Conservation (phyloP, 2,888 invertebrate genomes). For the Nezara viridula region DNA sequence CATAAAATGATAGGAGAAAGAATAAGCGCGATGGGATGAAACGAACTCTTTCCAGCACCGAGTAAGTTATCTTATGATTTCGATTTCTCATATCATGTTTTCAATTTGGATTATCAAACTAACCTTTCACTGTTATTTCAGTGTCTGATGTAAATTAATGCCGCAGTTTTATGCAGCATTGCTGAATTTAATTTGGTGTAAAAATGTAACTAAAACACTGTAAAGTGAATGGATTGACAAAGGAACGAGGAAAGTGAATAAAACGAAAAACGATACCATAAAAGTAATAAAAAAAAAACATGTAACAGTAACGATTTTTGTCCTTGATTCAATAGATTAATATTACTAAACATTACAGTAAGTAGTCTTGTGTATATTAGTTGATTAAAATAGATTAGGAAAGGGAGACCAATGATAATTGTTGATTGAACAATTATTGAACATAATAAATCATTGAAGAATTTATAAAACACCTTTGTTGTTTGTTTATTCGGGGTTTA, state of each 20-base stretch:
- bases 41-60: background rate
- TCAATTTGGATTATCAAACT: background rate
- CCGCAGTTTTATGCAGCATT: conserved; percentile 21
- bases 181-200: background rate
- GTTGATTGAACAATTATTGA: too few species aligned
- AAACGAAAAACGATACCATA: conserved; percentile 23
- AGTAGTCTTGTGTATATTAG: too few species aligned
- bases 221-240: background rate
- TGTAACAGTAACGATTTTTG: background rate
- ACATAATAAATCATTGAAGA: too few species aligned
- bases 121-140: background rate
- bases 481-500: too few species aligned
- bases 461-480: too few species aligned
- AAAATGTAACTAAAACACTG: conserved; percentile 11
- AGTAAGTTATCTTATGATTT: background rate
- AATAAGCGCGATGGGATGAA: conserved; percentile 31
- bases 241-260: conserved; percentile 22
- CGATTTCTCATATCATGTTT: background rate
- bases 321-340: background rate
- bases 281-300: background rate
- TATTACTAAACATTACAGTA: too few species aligned
- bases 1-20: conserved; percentile 67
- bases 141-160: conserved; percentile 31
- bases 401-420: too few species aligned
- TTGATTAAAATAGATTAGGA: too few species aligned